Evolutionary conservation across 2,888 invertebrate species (phyloP).

Genomic region (Drosophila ustulata): DNA sequence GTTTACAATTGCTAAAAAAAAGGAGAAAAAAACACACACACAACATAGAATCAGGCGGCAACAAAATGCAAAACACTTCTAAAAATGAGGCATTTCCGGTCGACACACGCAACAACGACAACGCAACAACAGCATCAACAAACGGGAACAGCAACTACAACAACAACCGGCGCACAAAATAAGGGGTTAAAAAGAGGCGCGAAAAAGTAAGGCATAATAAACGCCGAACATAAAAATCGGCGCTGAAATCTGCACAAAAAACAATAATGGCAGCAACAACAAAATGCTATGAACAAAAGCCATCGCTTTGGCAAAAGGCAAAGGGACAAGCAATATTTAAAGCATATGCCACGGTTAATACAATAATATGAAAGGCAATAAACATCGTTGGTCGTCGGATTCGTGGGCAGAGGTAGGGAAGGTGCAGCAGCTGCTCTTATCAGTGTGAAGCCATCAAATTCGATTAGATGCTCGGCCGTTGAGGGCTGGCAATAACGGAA

Average conservation of each 20-base stretch:
- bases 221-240: slow-evolving; percentile 71
- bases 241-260: slow-evolving; percentile 65
- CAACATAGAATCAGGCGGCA: slow-evolving; percentile 44
- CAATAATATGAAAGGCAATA: slow-evolving; percentile 77
- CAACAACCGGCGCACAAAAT: slow-evolving; percentile 49
- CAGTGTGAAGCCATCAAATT: slow-evolving; percentile 83
- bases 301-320: slow-evolving; percentile 27
- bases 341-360: slow-evolving; percentile 76
- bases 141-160: slow-evolving; percentile 21
- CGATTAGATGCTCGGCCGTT: slow-evolving; percentile 70
- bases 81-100: slow-evolving; percentile 80
- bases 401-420: slow-evolving; percentile 41
- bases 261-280: slow-evolving; percentile 36
- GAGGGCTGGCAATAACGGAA: slow-evolving; percentile 57
- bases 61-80: slow-evolving; percentile 79
- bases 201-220: slow-evolving; percentile 73
- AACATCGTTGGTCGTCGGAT: slow-evolving; percentile 52
- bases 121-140: slow-evolving; percentile 4
- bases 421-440: slow-evolving; percentile 81
- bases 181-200: slow-evolving; percentile 69
- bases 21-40: not conserved
- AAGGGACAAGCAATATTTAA: slow-evolving; percentile 61
- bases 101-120: slow-evolving; percentile 62
- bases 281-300: slow-evolving; percentile 29
- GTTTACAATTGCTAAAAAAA: slow-evolving; percentile 53